phyloP scores from a whole-genome alignment of 2,113 vertebrate species.

The Turdus rufiventris region DNA sequence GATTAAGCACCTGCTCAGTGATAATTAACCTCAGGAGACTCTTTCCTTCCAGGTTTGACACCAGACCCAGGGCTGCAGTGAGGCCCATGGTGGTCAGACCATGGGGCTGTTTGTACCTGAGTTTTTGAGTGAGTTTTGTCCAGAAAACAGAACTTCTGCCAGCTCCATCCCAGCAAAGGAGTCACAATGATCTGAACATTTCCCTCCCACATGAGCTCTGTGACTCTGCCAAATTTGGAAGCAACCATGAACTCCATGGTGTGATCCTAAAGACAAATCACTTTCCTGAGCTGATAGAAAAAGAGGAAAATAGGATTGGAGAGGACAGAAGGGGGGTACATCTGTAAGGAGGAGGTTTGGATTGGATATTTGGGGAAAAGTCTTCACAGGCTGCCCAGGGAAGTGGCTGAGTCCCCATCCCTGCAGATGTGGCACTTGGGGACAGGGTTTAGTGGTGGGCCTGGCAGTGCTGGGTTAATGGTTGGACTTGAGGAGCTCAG shows the following conservation, averaged over 20 bases:
- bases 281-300: neutral
- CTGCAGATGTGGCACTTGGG: neutral
- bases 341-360: neutral
- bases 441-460: neutral
- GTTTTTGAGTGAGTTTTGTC: neutral
- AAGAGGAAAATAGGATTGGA: neutral
- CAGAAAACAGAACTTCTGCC: neutral
- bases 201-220: neutral
- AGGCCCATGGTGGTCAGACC: neutral
- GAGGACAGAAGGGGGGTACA: neutral
- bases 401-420: neutral
- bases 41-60: neutral
- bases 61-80: neutral
- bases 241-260: neutral
- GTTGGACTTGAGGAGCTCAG: neutral
- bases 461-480: neutral
- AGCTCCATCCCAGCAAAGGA: neutral
- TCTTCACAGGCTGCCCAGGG: neutral
- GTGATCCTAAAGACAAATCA: neutral
- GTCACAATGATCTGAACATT: rapidly evolving
- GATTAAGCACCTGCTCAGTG: neutral
- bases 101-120: rapidly evolving
- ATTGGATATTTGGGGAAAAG: rapidly evolving
- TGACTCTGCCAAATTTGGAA: neutral
- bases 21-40: neutral